Conservation (phyloP, 2,888 invertebrate species). For the Nemotelus pantherinus region DNA sequence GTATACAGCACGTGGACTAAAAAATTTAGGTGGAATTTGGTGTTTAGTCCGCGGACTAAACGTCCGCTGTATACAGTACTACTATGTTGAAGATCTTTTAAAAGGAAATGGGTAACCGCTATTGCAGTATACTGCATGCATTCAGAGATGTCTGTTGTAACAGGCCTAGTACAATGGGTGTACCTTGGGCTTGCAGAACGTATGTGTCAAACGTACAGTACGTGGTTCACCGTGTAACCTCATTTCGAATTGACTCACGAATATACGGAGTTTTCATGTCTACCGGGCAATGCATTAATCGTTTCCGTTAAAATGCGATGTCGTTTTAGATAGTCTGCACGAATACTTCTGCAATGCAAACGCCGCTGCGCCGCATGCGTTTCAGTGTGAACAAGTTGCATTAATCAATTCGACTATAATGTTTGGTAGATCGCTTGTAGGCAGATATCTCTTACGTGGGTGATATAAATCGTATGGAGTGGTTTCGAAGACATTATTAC, state of each 20-base stretch:
- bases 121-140: not conserved
- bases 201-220: slow-evolving; percentile 3
- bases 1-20: too few relatives aligned
- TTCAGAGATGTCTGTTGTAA: too few relatives aligned
- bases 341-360: not conserved
- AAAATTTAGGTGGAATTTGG: too few relatives aligned
- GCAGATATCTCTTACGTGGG: too few relatives aligned
- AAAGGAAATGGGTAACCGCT: not conserved
- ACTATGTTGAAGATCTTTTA: slow-evolving; percentile 6
- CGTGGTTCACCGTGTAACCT: slow-evolving; percentile 20
- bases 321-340: slow-evolving; percentile 17
- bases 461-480: too few relatives aligned
- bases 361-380: too few relatives aligned
- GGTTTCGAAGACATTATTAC: too few relatives aligned
- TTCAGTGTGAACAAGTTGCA: not conserved
- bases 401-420: slow-evolving; percentile 22
- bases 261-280: not conserved
- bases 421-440: not conserved
- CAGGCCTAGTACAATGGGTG: slow-evolving; percentile 21
- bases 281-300: slow-evolving; percentile 34
- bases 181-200: slow-evolving; percentile 15
- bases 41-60: too few relatives aligned
- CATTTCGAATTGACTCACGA: slow-evolving; percentile 19
- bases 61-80: too few relatives aligned
- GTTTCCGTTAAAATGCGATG: slow-evolving; percentile 29